Evolutionary conservation across 2,888 invertebrate genomes (phyloP).

Genomic region (Seladonia tumulorum): DNA sequence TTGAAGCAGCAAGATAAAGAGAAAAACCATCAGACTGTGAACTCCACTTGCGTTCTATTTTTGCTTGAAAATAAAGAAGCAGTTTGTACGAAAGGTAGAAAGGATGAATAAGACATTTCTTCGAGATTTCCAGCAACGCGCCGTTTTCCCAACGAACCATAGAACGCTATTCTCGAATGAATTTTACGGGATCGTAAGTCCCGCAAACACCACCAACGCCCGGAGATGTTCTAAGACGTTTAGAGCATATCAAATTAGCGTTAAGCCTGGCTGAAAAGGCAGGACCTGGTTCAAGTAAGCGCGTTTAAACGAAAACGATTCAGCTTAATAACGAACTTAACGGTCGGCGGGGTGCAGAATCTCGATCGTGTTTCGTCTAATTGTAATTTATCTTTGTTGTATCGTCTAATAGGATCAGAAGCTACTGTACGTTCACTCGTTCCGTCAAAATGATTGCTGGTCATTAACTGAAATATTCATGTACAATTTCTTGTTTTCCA

Average conservation of each 20-base stretch:
- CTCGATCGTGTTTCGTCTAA: neutral
- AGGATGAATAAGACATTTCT: neutral
- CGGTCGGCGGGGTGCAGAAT: neutral
- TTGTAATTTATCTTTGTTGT: neutral
- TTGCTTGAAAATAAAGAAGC: neutral
- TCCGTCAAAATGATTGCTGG: no score
- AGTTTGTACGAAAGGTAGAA: neutral
- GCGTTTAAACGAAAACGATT: slow-evolving; percentile 9
- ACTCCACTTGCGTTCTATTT: neutral
- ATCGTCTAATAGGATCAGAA: neutral
- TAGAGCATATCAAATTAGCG: slow-evolving; percentile 13
- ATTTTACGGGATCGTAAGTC: slow-evolving; percentile 1
- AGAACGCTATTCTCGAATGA: neutral
- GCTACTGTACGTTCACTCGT: neutral
- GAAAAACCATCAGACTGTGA: neutral
- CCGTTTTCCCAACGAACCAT: neutral
- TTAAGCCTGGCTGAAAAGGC: neutral
- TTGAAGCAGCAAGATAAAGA: neutral
- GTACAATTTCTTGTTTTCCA: no score
- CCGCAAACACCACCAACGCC: neutral
- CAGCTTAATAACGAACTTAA: slow-evolving; percentile 3
- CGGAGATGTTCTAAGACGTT: neutral
- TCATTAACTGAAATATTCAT: no score
- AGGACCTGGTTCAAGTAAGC: neutral
- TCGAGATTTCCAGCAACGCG: neutral